Conservation (phyloP, 2,888 invertebrate species). For the Gibbula magus region DNA sequence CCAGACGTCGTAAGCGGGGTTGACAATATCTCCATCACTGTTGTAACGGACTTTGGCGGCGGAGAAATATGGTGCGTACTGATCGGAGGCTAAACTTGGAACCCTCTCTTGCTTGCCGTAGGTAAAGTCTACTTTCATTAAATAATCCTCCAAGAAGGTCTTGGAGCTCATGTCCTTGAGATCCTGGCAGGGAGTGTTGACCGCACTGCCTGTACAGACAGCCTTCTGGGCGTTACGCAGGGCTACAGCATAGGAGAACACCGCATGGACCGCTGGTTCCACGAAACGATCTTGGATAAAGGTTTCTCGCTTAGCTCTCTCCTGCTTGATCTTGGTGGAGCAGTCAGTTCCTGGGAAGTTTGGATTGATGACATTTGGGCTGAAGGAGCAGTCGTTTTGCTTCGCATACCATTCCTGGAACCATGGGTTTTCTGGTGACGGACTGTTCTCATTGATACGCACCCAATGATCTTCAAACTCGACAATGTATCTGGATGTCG, state of each 20-base stretch:
- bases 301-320: conserved; percentile 42
- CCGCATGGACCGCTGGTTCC: conserved; percentile 69
- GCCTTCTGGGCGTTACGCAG: conserved; percentile 61
- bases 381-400: conserved; percentile 17
- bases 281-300: conserved; percentile 68
- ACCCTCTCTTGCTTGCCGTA: conserved; percentile 65
- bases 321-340: conserved; percentile 26
- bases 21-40: conserved; percentile 60
- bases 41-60: conserved; percentile 59
- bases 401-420: conserved; percentile 67
- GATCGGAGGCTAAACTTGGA: conserved; percentile 64
- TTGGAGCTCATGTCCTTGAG: conserved; percentile 50
- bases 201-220: conserved; percentile 47
- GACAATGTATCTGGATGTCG: conserved; percentile 60
- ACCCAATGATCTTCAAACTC: conserved; percentile 73
- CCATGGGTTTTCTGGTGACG: conserved; percentile 66
- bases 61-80: conserved; percentile 63
- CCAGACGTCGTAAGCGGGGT: conserved; percentile 64
- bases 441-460: conserved; percentile 56
- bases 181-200: conserved; percentile 55
- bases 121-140: conserved; percentile 64
- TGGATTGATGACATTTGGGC: background rate
- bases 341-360: conserved; percentile 28
- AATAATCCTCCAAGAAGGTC: conserved; percentile 61
- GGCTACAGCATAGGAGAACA: conserved; percentile 67